Evolutionary conservation across 92 coral and sea anemone species (phyloP), one percentile per base, ranked within the genome.

Genomic region (Isaurus tuberculatus): DNA sequence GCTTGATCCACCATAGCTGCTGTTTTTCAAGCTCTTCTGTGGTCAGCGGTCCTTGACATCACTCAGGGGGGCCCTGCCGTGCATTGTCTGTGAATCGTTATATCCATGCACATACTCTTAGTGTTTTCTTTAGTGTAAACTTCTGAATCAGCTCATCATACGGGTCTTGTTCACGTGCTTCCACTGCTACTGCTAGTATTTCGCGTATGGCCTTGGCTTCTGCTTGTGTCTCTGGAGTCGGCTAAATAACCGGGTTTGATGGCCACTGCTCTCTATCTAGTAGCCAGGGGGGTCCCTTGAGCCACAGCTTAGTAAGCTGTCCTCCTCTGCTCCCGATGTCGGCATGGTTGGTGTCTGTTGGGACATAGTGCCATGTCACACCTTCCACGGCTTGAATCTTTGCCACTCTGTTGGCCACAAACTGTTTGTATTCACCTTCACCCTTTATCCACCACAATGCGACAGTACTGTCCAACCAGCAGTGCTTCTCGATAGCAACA

Each of bases 391-490:
- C 44, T 55, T 66, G 73, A 2, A 82, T 87, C 61, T 82, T 87
- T 25, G 33, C 33, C 8, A 83, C 91, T 2, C 88, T 48, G 66
- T 88, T 88, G 15, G 58, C 33, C 19, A 88, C 85, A 40, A 88
- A 88, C 61, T 83, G 87, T 31, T 65, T 66, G 22, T 83, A 88
- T 11, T 75, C 58, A 5, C 88, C 91, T 1, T 37, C 17, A 0
- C 57, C 66, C n/a, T 28, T 4, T 7, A 83, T 69, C 88, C 88
- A 83, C 51, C 78, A 80, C n/a, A 88, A 61, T 2, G 87, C 79
- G 4, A 88, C 85, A 48, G 65, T 83, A 20, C 84, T 74, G 65
- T 88, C 88, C 15, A 72, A 65, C 88, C 91, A 88, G 43, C 84
- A 79, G 64, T 14, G 65, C 20, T 23, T 79, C 1, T 16, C 11